A percentile compares a stretch with the other conserved stretches of the same genome.
These are phyloP conservation scores for Stenoptilia bipunctidactyla DNA, from an alignment of 2,888 invertebrate genomes.

Conservation along the genomic window DNA sequence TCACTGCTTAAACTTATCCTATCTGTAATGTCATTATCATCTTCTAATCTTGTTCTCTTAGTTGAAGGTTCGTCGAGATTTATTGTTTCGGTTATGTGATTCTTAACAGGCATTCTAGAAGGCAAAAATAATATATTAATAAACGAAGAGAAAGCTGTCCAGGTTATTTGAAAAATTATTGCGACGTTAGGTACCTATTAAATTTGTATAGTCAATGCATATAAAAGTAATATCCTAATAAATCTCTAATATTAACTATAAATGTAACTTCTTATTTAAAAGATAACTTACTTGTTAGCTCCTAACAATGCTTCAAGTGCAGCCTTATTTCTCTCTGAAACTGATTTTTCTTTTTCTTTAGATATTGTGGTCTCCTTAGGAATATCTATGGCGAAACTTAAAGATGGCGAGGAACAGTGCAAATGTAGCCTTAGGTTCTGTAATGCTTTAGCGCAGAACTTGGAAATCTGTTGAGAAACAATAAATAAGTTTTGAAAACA, in stretches of 20 bases:
- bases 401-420: conserved; percentile 48
- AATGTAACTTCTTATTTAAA: too few species aligned
- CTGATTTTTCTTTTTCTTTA: conserved; percentile 27
- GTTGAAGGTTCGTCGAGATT: conserved; percentile 33
- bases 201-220: too few species aligned
- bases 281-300: conserved; percentile 29
- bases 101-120: background rate
- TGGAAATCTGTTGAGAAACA: conserved; percentile 35
- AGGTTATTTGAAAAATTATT: too few species aligned
- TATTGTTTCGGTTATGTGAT: too few species aligned
- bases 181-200: too few species aligned
- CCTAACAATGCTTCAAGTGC: conserved; percentile 39
- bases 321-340: conserved; percentile 42
- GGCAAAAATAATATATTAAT: too few species aligned
- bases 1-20: conserved; percentile 49
- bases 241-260: too few species aligned
- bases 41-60: conserved; percentile 33
- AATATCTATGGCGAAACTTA: conserved; percentile 35
- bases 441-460: conserved; percentile 43
- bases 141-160: too few species aligned
- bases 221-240: too few species aligned
- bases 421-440: conserved; percentile 49
- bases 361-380: conserved; percentile 17
- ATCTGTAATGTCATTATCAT: conserved; percentile 23
- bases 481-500: background rate